phyloP scores from a whole-genome alignment of 2,113 vertebrate genomes.

The Geococcyx californianus region DNA sequence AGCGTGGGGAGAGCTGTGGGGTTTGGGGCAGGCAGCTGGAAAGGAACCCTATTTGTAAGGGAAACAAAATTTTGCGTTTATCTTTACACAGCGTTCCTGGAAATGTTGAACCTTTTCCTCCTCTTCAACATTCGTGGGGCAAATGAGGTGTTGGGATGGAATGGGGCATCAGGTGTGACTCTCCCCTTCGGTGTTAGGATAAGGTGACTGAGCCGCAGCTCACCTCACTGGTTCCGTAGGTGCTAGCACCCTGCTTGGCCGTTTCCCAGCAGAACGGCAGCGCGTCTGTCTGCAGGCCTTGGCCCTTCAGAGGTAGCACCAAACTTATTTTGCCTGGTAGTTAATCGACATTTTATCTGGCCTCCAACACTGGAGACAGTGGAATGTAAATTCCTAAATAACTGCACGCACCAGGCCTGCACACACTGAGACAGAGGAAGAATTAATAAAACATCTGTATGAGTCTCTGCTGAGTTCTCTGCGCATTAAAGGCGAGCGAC shows the following conservation, averaged over 20 bases:
- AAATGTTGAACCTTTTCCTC: not conserved
- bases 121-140: not conserved
- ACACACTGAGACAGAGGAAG: conserved; percentile 20
- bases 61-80: not conserved
- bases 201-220: not conserved
- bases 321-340: not conserved
- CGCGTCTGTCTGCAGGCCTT: not conserved
- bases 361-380: conserved; percentile 33
- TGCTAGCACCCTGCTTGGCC: not conserved
- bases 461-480: conserved; percentile 23
- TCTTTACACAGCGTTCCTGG: not conserved
- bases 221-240: not conserved
- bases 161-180: not conserved
- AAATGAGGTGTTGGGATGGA: not conserved
- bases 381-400: conserved; percentile 28
- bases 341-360: conserved; percentile 46
- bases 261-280: not conserved
- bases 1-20: not conserved
- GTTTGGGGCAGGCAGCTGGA: not conserved
- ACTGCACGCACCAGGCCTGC: conserved; percentile 15
- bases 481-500: not conserved
- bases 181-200: not conserved
- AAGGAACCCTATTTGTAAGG: not conserved
- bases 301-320: conserved; percentile 1
- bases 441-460: conserved; percentile 33